phyloP scores from a whole-genome alignment of 2,113 vertebrate species.

The Pseudorectes ferrugineus region DNA sequence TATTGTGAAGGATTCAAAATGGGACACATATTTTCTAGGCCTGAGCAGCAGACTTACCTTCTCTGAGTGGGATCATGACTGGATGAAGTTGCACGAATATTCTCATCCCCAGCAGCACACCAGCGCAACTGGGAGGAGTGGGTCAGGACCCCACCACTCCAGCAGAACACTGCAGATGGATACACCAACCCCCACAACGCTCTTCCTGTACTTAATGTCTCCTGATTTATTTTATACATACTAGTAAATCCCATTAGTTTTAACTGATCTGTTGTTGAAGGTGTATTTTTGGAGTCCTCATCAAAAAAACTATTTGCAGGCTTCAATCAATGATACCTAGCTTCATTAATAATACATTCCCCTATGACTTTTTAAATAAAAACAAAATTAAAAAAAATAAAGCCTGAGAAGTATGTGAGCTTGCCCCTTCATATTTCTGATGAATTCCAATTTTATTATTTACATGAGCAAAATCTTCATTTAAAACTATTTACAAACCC shows the following conservation, averaged over 20 bases:
- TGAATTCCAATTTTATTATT: not conserved
- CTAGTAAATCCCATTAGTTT: not conserved
- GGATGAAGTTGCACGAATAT: not conserved
- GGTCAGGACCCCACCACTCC: not conserved
- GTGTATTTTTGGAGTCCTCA: not conserved
- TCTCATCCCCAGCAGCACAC: not conserved
- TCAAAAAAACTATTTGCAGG: not conserved
- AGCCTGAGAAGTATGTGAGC: not conserved
- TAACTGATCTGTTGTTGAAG: not conserved
- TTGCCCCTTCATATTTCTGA: not conserved
- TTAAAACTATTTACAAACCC: not conserved
- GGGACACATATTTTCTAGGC: not conserved
- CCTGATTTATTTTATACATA: not conserved
- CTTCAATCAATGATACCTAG: not conserved
- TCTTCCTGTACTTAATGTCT: not conserved
- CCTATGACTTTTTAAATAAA: not conserved
- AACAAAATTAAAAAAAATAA: not conserved
- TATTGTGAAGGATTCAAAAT: not conserved
- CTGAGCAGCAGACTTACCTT: not conserved
- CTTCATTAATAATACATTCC: not conserved
- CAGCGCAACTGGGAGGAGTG: rapidly evolving
- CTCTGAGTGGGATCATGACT: not conserved
- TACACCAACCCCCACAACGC: not conserved
- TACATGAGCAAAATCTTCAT: not conserved
- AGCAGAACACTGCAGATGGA: not conserved